phyloP scores from a whole-genome alignment of 1,140 invertebrate genomes.

The Papilio machaon region DNA sequence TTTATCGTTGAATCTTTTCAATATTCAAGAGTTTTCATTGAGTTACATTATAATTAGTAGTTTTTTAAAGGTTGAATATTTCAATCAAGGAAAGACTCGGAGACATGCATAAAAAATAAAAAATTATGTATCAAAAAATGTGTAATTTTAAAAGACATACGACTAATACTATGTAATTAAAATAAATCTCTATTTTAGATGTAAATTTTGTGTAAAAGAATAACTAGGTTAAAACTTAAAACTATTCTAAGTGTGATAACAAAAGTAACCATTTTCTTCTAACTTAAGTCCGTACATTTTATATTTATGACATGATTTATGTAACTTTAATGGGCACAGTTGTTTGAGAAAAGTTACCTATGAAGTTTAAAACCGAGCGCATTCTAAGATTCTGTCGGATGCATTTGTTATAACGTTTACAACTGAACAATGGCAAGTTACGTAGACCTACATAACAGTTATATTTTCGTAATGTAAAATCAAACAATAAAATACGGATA shows the following conservation, averaged over 20 bases:
- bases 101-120: neutral
- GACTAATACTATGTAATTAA: too few species aligned
- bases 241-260: constrained; percentile 24
- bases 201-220: neutral
- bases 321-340: constrained; percentile 26
- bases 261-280: constrained; percentile 16
- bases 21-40: constrained; percentile 14
- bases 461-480: neutral
- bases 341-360: constrained; percentile 21
- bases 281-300: constrained; percentile 23
- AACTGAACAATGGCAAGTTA: neutral
- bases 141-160: too few species aligned
- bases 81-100: neutral
- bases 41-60: constrained; percentile 17
- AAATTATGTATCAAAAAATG: too few species aligned
- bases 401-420: neutral
- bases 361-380: constrained; percentile 8
- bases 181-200: too few species aligned
- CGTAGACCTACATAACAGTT: neutral
- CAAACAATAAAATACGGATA: too few species aligned
- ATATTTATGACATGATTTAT: constrained; percentile 28
- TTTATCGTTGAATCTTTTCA: constrained; percentile 25
- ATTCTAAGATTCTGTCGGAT: constrained; percentile 1
- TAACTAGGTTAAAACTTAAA: constrained; percentile 11
- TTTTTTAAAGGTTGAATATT: neutral